Base-by-base conservation (phyloP, 2,797 vertebrate species). In the Periophthalmus magnuspinnatus region DNA sequence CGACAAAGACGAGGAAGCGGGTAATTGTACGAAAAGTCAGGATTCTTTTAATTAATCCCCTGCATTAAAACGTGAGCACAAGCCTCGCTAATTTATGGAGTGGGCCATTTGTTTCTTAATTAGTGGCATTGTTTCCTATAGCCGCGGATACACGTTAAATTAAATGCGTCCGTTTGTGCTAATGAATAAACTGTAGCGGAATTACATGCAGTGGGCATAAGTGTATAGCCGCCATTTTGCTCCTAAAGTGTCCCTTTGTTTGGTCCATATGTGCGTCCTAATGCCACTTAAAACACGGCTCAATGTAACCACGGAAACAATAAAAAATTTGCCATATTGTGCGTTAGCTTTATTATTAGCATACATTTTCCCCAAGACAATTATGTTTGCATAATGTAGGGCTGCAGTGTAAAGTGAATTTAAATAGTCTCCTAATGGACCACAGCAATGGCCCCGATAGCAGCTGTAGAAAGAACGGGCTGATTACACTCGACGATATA, bases 41-140 rank as follows among this genome's bases (percentile, higher is more conserved):
- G 79, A 75, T 78, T 85, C 65, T 75, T 84, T 85, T 86, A 88
- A 86, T 89, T 85, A 87, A 85, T 79, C 69, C 73, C 67, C 80
- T 76, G 75, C 70, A 88, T 87, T 84, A 59, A 48, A 80, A 81
- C 81, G 76, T 55, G 33, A 71, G 64, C 69, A 76, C 78, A 84
- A 85, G 82, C 75, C 75, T 56, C 45, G 69, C 68, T 83, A 74
- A 85, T 88, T 89, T 79, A 87, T 86, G 72, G 77, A 83, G 75
- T 67, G 73, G 70, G 63, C 78, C 70, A 71, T 74, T 84, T 81
- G 70, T 75, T 81, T 89, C 76, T 86, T 80, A 83, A 84, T 88
- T 74, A 85, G 71, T 79, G 79, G 65, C 68, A 77, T 75, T 76
- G 68, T 72, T 62, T 75, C 70, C 65, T 76, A 14, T 50, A 74